Base-by-base conservation (phyloP, 2,797 vertebrate genomes). In the Lophius americanus region DNA sequence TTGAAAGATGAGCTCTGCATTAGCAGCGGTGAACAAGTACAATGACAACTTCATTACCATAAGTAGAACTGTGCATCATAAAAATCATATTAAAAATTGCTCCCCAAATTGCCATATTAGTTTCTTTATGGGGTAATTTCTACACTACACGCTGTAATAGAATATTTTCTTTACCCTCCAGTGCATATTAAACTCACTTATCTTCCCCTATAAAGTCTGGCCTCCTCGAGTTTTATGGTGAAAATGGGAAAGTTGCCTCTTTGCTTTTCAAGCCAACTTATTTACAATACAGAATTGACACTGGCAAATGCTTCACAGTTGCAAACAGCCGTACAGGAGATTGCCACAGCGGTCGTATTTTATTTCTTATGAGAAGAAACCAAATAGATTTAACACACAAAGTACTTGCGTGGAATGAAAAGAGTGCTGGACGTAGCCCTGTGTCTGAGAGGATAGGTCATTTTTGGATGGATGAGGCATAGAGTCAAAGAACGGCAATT, bases 1-100 rank as follows among this genome's bases (percentile, higher is more conserved):
- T 94, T 94, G 94, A 95, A 95, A 94, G 94, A 95, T 93, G 94
- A 94, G 92, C 90, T 93, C 90, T 90, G 94, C 94, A 93, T 96
- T 96, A 95, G 94, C 93, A 91, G 95, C 93, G 94, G 95, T 96
- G 96, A 95, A 95, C 96, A 96, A 96, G 95, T 96, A 94, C 96
- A 96, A 96, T 95, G 95, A 97, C 96, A 96, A 98, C 96, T 98
- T 98, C 97, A 98, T 99, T 99, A 99, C 95, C 96, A 97, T 97
- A 95, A 96, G 95, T 95, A 96, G 95, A 95, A 94, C 94, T 94
- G 94, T 93, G 95, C 95, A 96, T 96, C 96, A 96, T 98, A 98
- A 97, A 97, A 97, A 94, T 94, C 96, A 95, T 97, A 97, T 98
- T 98, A 98, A 98, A 98, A 98, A 99, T 98, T 95, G 95, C 92